A percentile compares a stretch with the other conserved stretches of the same genome.
These are phyloP conservation scores for Trichopoda pennipes DNA, from an alignment of 2,888 invertebrate genomes.

Conservation along the genomic window DNA sequence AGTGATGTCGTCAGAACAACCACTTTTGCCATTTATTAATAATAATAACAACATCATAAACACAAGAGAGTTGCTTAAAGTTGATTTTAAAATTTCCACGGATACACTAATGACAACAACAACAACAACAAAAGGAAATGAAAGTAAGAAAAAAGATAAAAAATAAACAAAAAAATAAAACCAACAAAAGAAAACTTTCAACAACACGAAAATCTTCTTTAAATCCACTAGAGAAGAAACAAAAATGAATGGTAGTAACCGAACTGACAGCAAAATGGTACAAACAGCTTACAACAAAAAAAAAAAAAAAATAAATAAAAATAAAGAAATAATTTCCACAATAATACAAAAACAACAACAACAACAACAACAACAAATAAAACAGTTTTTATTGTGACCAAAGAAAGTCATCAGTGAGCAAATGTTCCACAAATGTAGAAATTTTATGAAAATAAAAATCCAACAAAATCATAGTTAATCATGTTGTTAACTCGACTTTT, in stretches of 20 bases:
- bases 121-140: slow-evolving; percentile 23
- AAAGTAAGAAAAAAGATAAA: too few species aligned
- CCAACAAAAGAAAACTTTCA: too few species aligned
- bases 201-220: slow-evolving; percentile 42
- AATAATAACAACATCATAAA: slow-evolving; percentile 45
- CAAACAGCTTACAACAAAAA: not conserved
- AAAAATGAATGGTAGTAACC: slow-evolving; percentile 32
- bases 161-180: not conserved
- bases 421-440: too few species aligned
- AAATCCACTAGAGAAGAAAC: slow-evolving; percentile 59
- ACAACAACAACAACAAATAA: too few species aligned
- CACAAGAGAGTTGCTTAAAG: slow-evolving; percentile 45
- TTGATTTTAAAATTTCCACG: slow-evolving; percentile 3
- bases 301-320: too few species aligned
- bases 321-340: too few species aligned
- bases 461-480: too few species aligned
- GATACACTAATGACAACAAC: not conserved
- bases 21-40: slow-evolving; percentile 63
- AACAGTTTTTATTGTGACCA: not conserved
- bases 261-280: slow-evolving; percentile 49
- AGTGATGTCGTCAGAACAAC: slow-evolving; percentile 30
- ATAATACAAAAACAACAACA: too few species aligned
- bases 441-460: too few species aligned
- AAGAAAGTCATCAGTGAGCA: not conserved
- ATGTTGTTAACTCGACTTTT: too few species aligned